Evolutionary conservation across 2,113 vertebrate species (phyloP), one percentile per base, ranked within the genome.

Genomic region (Pollachius pollachius): DNA sequence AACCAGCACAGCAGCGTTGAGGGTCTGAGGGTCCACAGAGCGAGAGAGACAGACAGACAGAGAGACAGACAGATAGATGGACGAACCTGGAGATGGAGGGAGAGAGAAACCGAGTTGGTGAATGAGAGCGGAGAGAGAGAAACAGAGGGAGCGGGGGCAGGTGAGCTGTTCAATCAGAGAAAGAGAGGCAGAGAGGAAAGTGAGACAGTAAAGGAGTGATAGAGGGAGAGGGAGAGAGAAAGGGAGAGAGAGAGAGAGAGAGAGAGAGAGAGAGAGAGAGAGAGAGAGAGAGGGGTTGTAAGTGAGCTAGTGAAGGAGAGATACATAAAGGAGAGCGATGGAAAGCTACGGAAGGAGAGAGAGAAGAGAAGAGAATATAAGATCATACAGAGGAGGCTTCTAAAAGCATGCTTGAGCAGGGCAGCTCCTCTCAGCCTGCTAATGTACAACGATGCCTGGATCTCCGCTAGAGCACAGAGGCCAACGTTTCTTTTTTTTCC

Each of bases 381-480:
- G 82, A 85, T 87, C 84, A 84, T 56, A 87, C 70, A 21, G 75
- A 86, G 84, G 71, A 56, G 67, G 67, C 70, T 83, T 82, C 86
- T 81, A 73, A 78, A 84, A 81, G 81, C 78, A 73, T 83, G 77
- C 77, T 72, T 72, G 73, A 73, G 72, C 64, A 82, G 71, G 71
- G 70, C 64, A 72, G 79, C 85, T 89, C 82, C 74, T 84, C 79
- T 80, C 63, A 87, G 84, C 85, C 80, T 77, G 78, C 80, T 86
- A 83, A 87, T 79, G 73, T 78, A 67, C 65, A 88, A 76, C 52
- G 87, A 90, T 78, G 82, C 81, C 80, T 87, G 79, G 72, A 84
- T 83, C 82, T 85, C 27, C 25, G 6, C 15, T 17, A 13, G 77
- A 77, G 75, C 83, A 79, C 76, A 75, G 52, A 68, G 75, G 70